phyloP scores from a whole-genome alignment of 2,888 invertebrate genomes.

The Caenorhabditis sinica region DNA sequence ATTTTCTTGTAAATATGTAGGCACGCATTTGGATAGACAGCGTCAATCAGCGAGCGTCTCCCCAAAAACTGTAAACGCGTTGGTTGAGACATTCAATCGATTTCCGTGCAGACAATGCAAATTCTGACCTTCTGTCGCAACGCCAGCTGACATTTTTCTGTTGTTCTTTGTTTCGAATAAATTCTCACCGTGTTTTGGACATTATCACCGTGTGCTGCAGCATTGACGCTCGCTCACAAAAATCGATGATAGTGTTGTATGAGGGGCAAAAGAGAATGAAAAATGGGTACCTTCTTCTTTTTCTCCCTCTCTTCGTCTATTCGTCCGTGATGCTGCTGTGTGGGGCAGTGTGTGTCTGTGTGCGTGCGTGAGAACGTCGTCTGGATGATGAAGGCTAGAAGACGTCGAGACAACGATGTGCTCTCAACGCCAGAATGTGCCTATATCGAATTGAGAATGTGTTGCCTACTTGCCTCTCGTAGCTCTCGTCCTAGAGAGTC shows the following conservation, averaged over 20 bases:
- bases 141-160: not conserved
- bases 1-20: too few species aligned
- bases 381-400: slow-evolving; percentile 53
- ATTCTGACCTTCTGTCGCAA: not conserved
- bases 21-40: too few species aligned
- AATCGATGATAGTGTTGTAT: slow-evolving; percentile 41
- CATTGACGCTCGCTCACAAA: slow-evolving; percentile 36
- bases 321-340: slow-evolving; percentile 27
- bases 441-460: slow-evolving; percentile 62
- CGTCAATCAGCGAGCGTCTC: too few species aligned
- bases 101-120: too few species aligned
- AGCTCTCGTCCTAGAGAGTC: slow-evolving; percentile 16
- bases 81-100: too few species aligned
- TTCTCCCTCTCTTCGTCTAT: slow-evolving; percentile 35
- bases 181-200: slow-evolving; percentile 33
- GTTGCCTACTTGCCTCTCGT: slow-evolving; percentile 17
- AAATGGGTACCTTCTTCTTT: slow-evolving; percentile 60
- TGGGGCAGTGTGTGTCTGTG: slow-evolving; percentile 25
- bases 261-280: slow-evolving; percentile 56
- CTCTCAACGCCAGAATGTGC: slow-evolving; percentile 35
- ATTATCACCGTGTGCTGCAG: slow-evolving; percentile 22
- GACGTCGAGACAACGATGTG: slow-evolving; percentile 30
- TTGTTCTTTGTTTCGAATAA: slow-evolving; percentile 5
- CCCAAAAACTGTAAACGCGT: too few species aligned
- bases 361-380: slow-evolving; percentile 42